A percentile compares a stretch with the other conserved stretches of the same genome.
phyloP scores from a whole-genome alignment of 2,888 invertebrate species.

The Melipona beecheii region DNA sequence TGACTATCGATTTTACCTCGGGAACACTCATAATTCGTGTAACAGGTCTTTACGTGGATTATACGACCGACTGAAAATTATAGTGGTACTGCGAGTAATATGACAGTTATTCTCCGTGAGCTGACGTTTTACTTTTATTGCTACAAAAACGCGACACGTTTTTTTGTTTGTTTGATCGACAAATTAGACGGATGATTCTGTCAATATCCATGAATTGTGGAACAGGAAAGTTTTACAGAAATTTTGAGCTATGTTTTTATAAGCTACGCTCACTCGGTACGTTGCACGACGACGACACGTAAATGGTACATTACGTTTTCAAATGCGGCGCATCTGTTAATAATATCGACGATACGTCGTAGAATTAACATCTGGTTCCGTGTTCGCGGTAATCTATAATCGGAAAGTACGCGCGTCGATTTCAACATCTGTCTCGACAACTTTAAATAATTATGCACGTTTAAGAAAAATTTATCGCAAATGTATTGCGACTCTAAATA shows the following conservation, averaged over 20 bases:
- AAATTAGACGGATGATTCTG: neutral
- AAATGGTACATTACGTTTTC: neutral
- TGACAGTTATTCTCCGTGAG: neutral
- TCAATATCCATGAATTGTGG: neutral
- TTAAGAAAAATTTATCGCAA: neutral
- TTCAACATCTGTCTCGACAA: neutral
- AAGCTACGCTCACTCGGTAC: neutral
- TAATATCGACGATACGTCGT: neutral
- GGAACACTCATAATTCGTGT: constrained; percentile 34
- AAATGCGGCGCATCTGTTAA: neutral
- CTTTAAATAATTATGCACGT: neutral
- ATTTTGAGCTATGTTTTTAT: neutral
- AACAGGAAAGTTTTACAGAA: neutral
- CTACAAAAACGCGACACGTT: neutral
- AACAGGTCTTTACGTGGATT: constrained; percentile 35
- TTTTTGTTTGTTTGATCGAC: neutral
- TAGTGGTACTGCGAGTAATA: neutral
- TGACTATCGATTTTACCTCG: constrained; percentile 71
- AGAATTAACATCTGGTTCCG: neutral
- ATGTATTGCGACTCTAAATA: neutral
- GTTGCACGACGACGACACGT: neutral
- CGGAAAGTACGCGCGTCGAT: neutral
- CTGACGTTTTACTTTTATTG: neutral
- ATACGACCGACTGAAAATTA: neutral
- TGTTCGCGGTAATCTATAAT: neutral